Conservation (phyloP, 2,888 invertebrate genomes). For the Phasia obesa region DNA sequence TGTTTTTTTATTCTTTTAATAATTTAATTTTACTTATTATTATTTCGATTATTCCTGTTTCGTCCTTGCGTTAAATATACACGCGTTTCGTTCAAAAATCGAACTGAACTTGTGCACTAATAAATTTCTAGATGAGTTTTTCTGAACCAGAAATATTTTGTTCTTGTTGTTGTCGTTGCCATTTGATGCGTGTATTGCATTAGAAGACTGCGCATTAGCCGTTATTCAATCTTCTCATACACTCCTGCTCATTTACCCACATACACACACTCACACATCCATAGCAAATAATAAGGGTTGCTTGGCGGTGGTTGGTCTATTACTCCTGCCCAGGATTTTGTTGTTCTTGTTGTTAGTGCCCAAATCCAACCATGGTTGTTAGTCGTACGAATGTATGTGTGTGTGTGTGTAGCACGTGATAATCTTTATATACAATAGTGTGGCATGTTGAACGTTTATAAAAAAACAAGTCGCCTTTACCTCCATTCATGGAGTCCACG, state of each 20-base stretch:
- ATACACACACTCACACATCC: slow-evolving; percentile 4
- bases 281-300: slow-evolving; percentile 76
- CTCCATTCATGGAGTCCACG: slow-evolving; percentile 65
- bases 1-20: slow-evolving; percentile 14
- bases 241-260: slow-evolving; percentile 16
- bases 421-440: slow-evolving; percentile 48
- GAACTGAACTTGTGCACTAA: slow-evolving; percentile 65
- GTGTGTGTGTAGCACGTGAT: slow-evolving; percentile 65
- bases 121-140: slow-evolving; percentile 35
- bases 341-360: slow-evolving; percentile 38
- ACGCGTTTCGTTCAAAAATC: slow-evolving; percentile 67
- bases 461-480: slow-evolving; percentile 35
- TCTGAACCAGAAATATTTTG: too few relatives aligned
- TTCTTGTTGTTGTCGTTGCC: slow-evolving; percentile 4
- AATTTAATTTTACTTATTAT: slow-evolving; percentile 2
- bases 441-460: slow-evolving; percentile 26
- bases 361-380: slow-evolving; percentile 54
- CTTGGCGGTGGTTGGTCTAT: slow-evolving; percentile 81
- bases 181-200: slow-evolving; percentile 50
- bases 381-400: slow-evolving; percentile 11
- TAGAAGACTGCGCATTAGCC: slow-evolving; percentile 66
- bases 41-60: slow-evolving; percentile 27
- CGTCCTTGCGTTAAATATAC: slow-evolving; percentile 54
- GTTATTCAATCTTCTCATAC: slow-evolving; percentile 11
- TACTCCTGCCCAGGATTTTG: slow-evolving; percentile 78